These are phyloP conservation scores for Ptilorrhoa leucosticta DNA, from an alignment of 2,113 vertebrate genomes.

Conservation along the genomic window DNA sequence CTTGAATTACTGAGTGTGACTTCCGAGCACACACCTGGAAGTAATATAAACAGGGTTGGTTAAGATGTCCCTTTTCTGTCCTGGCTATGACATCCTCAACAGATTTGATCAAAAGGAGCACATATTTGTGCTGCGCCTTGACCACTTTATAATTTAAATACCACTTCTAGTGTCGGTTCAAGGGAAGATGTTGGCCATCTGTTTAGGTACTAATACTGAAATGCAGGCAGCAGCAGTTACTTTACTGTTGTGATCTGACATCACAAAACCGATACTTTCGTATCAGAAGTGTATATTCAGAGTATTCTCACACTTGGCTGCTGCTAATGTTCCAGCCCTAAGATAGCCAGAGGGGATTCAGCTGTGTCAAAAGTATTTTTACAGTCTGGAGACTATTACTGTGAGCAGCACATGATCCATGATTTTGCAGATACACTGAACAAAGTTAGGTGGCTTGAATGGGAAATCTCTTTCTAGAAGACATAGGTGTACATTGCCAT, in stretches of 20 bases:
- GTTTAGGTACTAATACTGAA: not conserved
- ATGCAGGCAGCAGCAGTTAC: not conserved
- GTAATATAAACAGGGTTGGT: not conserved
- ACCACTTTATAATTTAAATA: not conserved
- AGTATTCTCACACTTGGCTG: not conserved
- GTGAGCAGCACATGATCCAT: not conserved
- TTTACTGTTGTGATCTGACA: not conserved
- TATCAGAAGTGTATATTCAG: not conserved
- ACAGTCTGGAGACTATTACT: not conserved
- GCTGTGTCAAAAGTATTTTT: not conserved
- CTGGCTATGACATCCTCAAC: not conserved
- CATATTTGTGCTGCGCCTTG: not conserved
- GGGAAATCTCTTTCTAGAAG: not conserved
- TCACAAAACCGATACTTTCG: not conserved
- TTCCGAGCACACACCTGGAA: not conserved
- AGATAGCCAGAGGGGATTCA: not conserved
- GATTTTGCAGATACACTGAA: not conserved
- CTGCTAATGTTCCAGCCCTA: not conserved
- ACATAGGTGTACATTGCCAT: not conserved
- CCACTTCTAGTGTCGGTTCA: not conserved
- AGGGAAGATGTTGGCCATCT: not conserved
- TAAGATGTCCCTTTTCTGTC: not conserved
- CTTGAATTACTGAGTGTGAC: not conserved
- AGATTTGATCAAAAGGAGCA: not conserved
- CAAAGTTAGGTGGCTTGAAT: not conserved